Evolutionary conservation across 2,113 vertebrate genomes (phyloP).

Genomic region (Solenodon paradoxus): DNA sequence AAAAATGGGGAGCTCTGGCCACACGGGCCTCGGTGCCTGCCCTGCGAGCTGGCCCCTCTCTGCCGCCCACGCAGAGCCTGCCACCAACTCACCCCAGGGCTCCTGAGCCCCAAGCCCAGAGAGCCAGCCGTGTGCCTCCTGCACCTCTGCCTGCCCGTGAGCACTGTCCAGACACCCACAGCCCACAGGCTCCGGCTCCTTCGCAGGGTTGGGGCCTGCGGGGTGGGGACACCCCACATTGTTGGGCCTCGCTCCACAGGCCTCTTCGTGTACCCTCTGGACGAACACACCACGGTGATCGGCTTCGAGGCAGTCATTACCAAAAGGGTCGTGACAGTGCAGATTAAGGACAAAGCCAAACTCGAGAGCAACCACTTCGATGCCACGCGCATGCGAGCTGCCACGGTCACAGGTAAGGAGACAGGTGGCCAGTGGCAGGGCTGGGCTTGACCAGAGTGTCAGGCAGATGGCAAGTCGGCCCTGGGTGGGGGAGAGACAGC

Average conservation of each 20-base stretch:
- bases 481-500: neutral
- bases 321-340: slow-evolving; percentile 88
- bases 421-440: neutral
- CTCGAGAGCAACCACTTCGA: slow-evolving; percentile 84
- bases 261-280: slow-evolving; percentile 94
- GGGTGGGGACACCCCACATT: neutral
- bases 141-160: neutral
- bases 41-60: too few relatives aligned
- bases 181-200: neutral
- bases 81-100: too few relatives aligned
- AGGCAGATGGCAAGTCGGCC: neutral
- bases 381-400: slow-evolving; percentile 71
- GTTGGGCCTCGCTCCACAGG: slow-evolving; percentile 77
- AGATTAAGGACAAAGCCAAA: slow-evolving; percentile 96
- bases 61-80: too few relatives aligned
- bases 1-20: neutral
- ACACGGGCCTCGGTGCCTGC: neutral
- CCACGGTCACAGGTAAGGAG: slow-evolving; percentile 84
- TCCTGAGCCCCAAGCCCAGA: too few relatives aligned
- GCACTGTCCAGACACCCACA: rapidly evolving
- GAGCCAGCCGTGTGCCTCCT: too few relatives aligned
- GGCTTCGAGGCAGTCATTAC: slow-evolving; percentile 93
- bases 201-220: neutral
- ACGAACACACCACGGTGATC: slow-evolving; percentile 90
- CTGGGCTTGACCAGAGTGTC: neutral